A percentile compares a stretch with the other conserved stretches of the same genome.
phyloP scores from a whole-genome alignment of 2,113 vertebrate species.

The Toxotes jaculatrix region DNA sequence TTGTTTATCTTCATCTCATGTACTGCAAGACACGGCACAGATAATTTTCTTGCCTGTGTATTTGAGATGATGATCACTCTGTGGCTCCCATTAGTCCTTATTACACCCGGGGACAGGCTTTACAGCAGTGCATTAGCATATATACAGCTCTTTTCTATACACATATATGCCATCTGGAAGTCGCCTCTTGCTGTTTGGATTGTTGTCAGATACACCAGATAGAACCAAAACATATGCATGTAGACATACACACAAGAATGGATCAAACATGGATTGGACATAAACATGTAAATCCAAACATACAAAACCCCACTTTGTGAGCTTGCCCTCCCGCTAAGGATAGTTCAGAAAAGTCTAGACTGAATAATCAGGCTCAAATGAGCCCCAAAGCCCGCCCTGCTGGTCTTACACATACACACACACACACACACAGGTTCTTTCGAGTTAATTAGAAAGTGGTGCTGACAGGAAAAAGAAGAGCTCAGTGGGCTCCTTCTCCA shows the following conservation, averaged over 20 bases:
- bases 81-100: neutral
- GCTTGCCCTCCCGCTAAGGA: neutral
- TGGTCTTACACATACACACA: neutral
- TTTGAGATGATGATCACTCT: neutral
- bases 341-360: constrained; percentile 2
- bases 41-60: neutral
- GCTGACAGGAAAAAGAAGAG: constrained; percentile 35
- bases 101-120: neutral
- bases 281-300: constrained; percentile 23
- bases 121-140: neutral
- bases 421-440: neutral
- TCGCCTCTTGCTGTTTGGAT: neutral
- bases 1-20: no score
- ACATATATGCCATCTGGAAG: neutral
- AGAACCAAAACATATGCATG: neutral
- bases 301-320: neutral
- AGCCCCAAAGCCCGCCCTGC: constrained; percentile 4
- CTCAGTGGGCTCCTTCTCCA: constrained; percentile 41
- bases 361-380: constrained; percentile 28
- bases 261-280: neutral
- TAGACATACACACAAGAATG: neutral
- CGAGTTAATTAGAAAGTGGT: constrained; percentile 57
- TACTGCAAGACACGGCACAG: no score
- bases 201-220: neutral
- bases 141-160: neutral